Evolutionary conservation across 2,888 invertebrate species (phyloP).

Genomic region (Notodonta ziczac): DNA sequence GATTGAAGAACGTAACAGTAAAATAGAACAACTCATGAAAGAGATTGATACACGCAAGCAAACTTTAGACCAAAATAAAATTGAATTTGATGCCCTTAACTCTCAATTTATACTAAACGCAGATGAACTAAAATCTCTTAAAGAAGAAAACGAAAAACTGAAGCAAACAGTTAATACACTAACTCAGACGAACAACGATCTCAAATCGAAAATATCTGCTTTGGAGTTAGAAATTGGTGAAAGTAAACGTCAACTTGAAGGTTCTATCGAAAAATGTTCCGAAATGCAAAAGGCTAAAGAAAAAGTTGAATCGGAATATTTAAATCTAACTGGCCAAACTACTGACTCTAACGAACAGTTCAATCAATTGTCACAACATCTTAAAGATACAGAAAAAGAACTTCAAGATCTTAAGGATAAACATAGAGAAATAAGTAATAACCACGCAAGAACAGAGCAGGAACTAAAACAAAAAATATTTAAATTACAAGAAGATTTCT

Average conservation of each 20-base stretch:
- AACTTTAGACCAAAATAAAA: conserved; percentile 73
- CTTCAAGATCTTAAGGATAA: conserved; percentile 80
- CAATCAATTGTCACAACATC: conserved; percentile 80
- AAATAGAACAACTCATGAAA: conserved; percentile 77
- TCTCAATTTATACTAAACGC: conserved; percentile 74
- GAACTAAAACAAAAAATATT: conserved; percentile 77
- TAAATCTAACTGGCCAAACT: conserved; percentile 83
- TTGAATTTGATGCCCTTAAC: conserved; percentile 76
- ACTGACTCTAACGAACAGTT: conserved; percentile 86
- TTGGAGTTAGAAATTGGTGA: conserved; percentile 84
- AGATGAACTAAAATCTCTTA: conserved; percentile 71
- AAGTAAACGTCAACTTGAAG: conserved; percentile 82
- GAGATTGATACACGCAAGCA: conserved; percentile 78
- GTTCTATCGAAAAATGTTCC: conserved; percentile 82
- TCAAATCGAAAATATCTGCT: conserved; percentile 69
- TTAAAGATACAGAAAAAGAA: conserved; percentile 84
- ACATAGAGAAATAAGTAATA: conserved; percentile 70
- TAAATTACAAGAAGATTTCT: conserved; percentile 73
- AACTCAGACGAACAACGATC: conserved; percentile 63
- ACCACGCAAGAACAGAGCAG: conserved; percentile 75
- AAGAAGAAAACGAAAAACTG: conserved; percentile 73
- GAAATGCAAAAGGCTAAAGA: conserved; percentile 84
- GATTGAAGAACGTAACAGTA: conserved; percentile 76
- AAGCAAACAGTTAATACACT: conserved; percentile 72
- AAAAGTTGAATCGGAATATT: conserved; percentile 85